Evolutionary conservation across 2,797 vertebrate species (phyloP).

Genomic region (Chanos chanos): DNA sequence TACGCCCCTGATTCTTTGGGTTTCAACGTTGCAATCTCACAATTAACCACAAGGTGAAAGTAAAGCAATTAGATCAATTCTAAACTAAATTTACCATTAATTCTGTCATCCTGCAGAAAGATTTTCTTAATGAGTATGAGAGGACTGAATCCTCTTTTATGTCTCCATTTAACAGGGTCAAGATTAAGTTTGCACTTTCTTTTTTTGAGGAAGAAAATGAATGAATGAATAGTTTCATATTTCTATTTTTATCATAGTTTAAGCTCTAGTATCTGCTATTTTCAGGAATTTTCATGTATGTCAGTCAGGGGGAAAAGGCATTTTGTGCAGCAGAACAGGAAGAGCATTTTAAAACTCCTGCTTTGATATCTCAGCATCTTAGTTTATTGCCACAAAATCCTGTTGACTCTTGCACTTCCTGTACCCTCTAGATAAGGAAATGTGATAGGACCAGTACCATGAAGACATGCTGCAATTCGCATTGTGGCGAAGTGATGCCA

Average conservation of each 20-base stretch:
- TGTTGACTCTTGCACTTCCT: constrained; percentile 78
- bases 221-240: too few species aligned
- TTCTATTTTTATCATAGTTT: constrained; percentile 21
- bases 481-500: neutral
- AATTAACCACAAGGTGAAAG: too few species aligned
- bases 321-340: constrained; percentile 59
- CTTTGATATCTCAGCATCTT: constrained; percentile 64
- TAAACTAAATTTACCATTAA: too few species aligned
- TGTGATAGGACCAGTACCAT: constrained; percentile 62
- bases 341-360: constrained; percentile 63
- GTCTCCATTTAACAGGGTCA: too few species aligned
- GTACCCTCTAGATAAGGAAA: constrained; percentile 74
- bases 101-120: too few species aligned
- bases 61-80: too few species aligned
- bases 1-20: too few species aligned
- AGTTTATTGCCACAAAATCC: constrained; percentile 71
- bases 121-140: too few species aligned
- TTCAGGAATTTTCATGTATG: constrained; percentile 15
- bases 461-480: constrained; percentile 52
- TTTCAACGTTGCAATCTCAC: too few species aligned
- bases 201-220: too few species aligned
- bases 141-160: too few species aligned
- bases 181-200: too few species aligned
- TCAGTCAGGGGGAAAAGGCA: constrained; percentile 25
- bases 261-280: constrained; percentile 25